Conservation (phyloP, 2,888 invertebrate genomes). For the Cephus pulcher region DNA sequence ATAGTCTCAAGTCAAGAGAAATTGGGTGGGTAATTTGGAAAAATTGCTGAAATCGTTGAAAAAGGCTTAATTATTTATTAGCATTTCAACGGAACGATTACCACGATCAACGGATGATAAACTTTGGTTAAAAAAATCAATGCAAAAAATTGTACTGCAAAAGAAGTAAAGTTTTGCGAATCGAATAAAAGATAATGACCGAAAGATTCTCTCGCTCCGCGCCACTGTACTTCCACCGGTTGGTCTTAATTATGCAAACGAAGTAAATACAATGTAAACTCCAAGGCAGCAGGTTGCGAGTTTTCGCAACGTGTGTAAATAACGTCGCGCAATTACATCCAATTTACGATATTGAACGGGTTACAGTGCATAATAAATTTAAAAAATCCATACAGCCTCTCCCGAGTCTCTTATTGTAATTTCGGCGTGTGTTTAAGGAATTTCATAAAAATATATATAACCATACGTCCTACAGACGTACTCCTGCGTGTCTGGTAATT, state of each 20-base stretch:
- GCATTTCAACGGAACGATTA: too few species aligned
- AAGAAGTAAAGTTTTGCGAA: background rate
- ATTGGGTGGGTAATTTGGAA: background rate
- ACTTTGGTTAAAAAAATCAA: background rate
- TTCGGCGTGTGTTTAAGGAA: background rate
- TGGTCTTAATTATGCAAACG: background rate
- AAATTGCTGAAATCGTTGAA: background rate
- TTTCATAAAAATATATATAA: background rate
- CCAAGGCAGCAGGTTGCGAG: background rate
- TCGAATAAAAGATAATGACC: background rate
- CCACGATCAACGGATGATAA: too few species aligned
- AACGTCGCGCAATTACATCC: background rate
- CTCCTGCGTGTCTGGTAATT: background rate
- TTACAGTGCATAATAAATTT: background rate
- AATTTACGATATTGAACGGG: background rate
- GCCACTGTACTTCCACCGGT: background rate
- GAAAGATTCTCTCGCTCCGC: background rate
- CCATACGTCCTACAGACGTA: background rate
- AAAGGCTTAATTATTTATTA: background rate
- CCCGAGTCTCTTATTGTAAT: too few species aligned
- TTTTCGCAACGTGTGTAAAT: background rate
- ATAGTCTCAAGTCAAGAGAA: background rate
- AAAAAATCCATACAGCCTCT: background rate
- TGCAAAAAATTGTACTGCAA: background rate
- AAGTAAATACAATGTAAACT: background rate